These are phyloP conservation scores for Polyommatus icarus DNA, from an alignment of 2,888 invertebrate genomes.

Conservation along the genomic window DNA sequence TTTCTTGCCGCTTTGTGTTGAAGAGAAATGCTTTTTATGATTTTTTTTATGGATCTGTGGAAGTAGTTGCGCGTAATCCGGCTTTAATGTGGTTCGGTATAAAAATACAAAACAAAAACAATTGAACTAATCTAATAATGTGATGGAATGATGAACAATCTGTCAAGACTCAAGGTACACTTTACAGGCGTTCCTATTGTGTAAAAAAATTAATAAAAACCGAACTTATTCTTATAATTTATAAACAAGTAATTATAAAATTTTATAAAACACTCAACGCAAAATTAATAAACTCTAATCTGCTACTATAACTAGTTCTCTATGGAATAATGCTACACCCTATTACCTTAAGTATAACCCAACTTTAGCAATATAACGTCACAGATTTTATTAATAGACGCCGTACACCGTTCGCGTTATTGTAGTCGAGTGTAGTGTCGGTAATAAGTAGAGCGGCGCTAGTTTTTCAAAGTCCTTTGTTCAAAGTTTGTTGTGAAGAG, in stretches of 20 bases:
- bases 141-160: not conserved
- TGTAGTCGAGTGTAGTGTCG: not conserved
- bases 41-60: not conserved
- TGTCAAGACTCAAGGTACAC: no score
- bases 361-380: conserved; percentile 3
- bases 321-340: not conserved
- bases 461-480: conserved; percentile 59
- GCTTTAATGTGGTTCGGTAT: not conserved
- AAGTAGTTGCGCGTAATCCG: not conserved
- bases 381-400: not conserved
- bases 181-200: no score
- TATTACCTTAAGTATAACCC: not conserved
- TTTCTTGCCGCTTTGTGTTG: not conserved
- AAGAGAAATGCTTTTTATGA: not conserved
- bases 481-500: conserved; percentile 52
- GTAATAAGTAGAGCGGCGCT: conserved; percentile 44
- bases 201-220: no score
- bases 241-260: not conserved
- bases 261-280: not conserved
- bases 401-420: not conserved
- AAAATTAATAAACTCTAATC: not conserved
- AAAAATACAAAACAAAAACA: not conserved
- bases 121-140: not conserved
- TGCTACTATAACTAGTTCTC: not conserved
- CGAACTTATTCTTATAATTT: no score